phyloP scores from a whole-genome alignment of 2,113 vertebrate genomes.

The Redunca redunca region DNA sequence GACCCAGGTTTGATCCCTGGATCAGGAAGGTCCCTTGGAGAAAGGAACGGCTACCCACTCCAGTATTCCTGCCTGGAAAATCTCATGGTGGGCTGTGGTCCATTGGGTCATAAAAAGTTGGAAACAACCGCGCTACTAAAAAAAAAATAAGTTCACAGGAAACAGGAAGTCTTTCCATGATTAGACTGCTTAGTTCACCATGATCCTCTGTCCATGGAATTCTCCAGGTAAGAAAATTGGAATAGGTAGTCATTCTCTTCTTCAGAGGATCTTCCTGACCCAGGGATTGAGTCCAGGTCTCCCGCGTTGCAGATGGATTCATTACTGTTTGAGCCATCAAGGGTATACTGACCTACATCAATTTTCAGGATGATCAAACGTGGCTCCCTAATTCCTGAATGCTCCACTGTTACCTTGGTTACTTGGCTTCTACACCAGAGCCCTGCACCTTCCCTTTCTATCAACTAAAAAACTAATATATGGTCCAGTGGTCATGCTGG shows the following conservation, averaged over 20 bases:
- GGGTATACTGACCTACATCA: not conserved
- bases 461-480: not conserved
- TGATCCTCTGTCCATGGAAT: not conserved
- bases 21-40: not conserved
- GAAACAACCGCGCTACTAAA: fast-evolving
- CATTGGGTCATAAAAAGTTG: not conserved
- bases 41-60: not conserved
- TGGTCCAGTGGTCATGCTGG: not conserved
- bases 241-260: not conserved
- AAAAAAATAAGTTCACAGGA: not conserved
- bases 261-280: not conserved
- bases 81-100: not conserved
- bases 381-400: not conserved
- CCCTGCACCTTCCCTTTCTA: not conserved
- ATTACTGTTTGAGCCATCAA: not conserved
- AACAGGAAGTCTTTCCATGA: not conserved
- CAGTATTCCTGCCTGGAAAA: not conserved
- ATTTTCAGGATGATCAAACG: not conserved
- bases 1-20: not conserved
- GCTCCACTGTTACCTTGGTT: not conserved
- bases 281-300: not conserved
- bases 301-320: not conserved
- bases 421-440: not conserved
- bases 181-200: not conserved
- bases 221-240: not conserved